These are phyloP conservation scores for Biston betularia DNA, from an alignment of 2,888 invertebrate genomes.

Conservation along the genomic window DNA sequence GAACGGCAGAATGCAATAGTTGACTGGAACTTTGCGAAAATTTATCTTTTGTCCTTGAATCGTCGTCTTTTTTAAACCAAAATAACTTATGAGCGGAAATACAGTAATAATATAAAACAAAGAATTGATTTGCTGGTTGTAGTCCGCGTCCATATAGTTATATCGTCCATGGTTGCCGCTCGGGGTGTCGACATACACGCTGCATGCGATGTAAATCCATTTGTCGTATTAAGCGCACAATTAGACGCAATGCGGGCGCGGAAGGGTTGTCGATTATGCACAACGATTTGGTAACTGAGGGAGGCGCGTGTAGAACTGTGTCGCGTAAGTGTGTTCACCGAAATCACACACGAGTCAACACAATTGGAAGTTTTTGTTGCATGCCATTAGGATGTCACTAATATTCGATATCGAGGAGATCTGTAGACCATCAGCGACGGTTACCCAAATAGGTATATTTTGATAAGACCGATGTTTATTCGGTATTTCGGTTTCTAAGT, in stretches of 20 bases:
- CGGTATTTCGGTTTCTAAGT: too few species aligned
- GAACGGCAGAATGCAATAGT: too few species aligned
- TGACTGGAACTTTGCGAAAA: too few species aligned
- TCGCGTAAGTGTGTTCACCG: neutral
- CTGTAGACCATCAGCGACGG: too few species aligned
- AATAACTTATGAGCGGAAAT: too few species aligned
- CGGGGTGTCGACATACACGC: conserved; percentile 29
- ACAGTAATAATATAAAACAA: neutral
- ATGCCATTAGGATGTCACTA: too few species aligned
- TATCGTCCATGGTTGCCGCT: neutral
- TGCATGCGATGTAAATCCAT: conserved; percentile 74
- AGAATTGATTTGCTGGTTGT: neutral
- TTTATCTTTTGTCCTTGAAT: too few species aligned
- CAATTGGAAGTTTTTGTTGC: too few species aligned
- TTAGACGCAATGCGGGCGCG: conserved; percentile 77
- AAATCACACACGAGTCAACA: neutral
- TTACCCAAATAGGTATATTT: too few species aligned
- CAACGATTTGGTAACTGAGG: neutral
- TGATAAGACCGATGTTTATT: too few species aligned
- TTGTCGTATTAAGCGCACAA: conserved; percentile 83
- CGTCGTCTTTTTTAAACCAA: too few species aligned
- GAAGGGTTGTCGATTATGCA: conserved; percentile 64
- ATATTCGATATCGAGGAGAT: too few species aligned
- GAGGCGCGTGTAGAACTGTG: neutral
- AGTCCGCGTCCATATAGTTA: conserved; percentile 5